Evolutionary conservation across 2,113 vertebrate genomes (phyloP), one percentile per base, ranked within the genome.

Genomic region (Haemorhous mexicanus): DNA sequence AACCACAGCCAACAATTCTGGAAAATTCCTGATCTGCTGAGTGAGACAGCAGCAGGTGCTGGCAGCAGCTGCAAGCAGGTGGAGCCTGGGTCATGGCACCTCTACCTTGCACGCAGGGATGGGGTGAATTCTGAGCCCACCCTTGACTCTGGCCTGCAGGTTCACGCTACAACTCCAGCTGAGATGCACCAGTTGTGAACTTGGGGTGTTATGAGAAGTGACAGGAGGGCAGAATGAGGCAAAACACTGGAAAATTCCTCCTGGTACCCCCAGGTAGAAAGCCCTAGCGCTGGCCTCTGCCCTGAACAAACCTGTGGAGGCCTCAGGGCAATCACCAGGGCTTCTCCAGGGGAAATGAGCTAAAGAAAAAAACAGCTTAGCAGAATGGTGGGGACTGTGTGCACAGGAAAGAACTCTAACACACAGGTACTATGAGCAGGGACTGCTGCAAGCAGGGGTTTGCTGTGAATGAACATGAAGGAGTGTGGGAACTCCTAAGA

Each of bases 281-380:
- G 63, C 50, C 17, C 5, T 0, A 43, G 39, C 0, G 0, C 39
- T 46, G 52, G 28, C 12, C 20, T 49, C 22, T 37, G 28, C 23
- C 47, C 67, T 47, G 53, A 70, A 22, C 1, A 0, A 92, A 59
- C 43, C 39, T 37, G 37, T 9, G 33, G 41, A 86, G 26, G 20
- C 9, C 28, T 55, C 52, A 19, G 14, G 22, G 66, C 16, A 56
- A 52, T 27, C 56, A 64, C 26, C 46, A 79, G 9, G 11, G 26
- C 20, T 88, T 64, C 53, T 83, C 33, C 41, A 89, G 41, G 26
- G 26, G n/a, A 75, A 74, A 53, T 11, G 11, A 82, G n/a, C 11
- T 14, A 3, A 69, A 37, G 49, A 63, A 55, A 53, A 72, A 76
- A 27, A 2, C 41, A 89, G 33, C 9, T 52, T 35, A 85, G 62